Evolutionary conservation across 2,888 invertebrate genomes (phyloP).

Genomic region (Cinara cedri): DNA sequence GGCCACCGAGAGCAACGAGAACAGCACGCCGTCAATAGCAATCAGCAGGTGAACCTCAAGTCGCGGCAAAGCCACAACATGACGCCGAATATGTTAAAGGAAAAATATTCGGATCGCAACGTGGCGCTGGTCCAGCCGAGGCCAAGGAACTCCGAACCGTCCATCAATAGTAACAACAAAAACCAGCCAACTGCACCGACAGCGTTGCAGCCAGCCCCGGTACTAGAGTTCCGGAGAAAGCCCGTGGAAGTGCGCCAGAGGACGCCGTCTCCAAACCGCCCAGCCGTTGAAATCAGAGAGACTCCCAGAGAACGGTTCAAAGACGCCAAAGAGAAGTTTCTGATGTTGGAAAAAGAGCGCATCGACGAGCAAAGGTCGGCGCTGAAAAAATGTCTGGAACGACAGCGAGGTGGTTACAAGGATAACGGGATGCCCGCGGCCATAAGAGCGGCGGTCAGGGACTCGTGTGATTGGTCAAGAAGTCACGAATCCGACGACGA

Average conservation of each 20-base stretch:
- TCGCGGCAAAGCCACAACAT: constrained; percentile 14
- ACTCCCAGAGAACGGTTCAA: constrained; percentile 66
- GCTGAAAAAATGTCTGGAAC: constrained; percentile 58
- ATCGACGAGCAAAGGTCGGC: constrained; percentile 66
- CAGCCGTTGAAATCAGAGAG: constrained; percentile 19
- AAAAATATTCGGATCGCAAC: constrained; percentile 54
- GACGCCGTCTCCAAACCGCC: constrained; percentile 59
- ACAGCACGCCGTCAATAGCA: neutral
- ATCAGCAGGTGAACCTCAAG: neutral
- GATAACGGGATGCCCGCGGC: constrained; percentile 44
- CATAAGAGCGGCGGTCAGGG: constrained; percentile 27
- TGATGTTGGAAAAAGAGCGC: constrained; percentile 76
- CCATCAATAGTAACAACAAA: constrained; percentile 9
- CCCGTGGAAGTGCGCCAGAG: constrained; percentile 59
- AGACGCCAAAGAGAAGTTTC: constrained; percentile 85
- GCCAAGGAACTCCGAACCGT: constrained; percentile 38
- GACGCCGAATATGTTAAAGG: constrained; percentile 15
- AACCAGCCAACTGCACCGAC: neutral
- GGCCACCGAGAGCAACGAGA: neutral
- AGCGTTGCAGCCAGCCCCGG: neutral
- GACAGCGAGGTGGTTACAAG: constrained; percentile 43
- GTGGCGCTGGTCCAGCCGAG: constrained; percentile 52
- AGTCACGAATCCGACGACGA: constrained; percentile 40
- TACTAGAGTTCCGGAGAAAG: constrained; percentile 31
- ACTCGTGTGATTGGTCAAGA: constrained; percentile 25